Conservation (phyloP, 2,888 invertebrate genomes). For the Lamellibrachia columna region DNA sequence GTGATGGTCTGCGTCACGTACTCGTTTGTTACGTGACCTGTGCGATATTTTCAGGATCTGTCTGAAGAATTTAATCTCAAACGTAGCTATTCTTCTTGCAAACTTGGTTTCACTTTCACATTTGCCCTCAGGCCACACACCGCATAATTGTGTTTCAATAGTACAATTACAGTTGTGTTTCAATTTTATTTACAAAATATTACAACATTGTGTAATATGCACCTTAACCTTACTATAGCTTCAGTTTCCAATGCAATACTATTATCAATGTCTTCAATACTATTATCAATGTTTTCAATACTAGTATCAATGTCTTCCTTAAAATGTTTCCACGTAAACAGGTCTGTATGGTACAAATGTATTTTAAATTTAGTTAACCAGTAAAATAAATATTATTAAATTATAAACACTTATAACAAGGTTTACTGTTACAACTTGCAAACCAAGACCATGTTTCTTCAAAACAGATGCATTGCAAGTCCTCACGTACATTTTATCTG, state of each 20-base stretch:
- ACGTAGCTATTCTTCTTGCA: too few relatives aligned
- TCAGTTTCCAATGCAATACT: background rate
- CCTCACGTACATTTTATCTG: too few relatives aligned
- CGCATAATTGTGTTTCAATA: too few relatives aligned
- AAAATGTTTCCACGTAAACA: background rate
- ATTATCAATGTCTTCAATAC: background rate
- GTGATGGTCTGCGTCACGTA: too few relatives aligned
- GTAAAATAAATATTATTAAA: background rate
- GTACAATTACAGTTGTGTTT: background rate
- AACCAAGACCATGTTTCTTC: too few relatives aligned
- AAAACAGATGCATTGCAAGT: too few relatives aligned
- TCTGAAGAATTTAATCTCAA: too few relatives aligned
- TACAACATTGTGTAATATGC: background rate
- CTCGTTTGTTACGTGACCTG: too few relatives aligned
- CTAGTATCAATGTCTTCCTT: background rate
- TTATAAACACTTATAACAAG: background rate
- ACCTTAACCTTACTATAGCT: background rate
- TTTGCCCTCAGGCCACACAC: background rate
- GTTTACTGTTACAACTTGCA: too few relatives aligned
- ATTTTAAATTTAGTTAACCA: background rate
- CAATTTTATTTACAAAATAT: background rate
- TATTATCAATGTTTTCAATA: background rate
- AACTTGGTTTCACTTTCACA: background rate
- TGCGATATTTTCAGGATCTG: too few relatives aligned
- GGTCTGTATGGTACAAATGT: background rate